Evolutionary conservation across 2,113 vertebrate species (phyloP), one percentile per base, ranked within the genome.

Genomic region (Austrofundulus limnaeus): DNA sequence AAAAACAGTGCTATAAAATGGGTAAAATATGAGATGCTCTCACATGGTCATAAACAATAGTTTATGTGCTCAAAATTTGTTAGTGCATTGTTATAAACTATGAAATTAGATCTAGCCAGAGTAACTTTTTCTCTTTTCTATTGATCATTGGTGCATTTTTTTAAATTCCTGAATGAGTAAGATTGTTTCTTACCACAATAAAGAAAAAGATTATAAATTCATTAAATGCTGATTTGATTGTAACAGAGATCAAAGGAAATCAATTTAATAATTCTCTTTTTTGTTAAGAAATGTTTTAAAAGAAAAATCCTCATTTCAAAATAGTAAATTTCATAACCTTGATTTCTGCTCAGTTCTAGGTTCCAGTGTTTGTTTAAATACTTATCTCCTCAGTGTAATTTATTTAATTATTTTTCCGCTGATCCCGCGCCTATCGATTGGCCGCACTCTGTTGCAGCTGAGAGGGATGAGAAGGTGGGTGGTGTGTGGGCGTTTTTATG

Each of bases 401-500:
- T 66, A 43, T 72, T 64, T 75, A 50, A 80, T 78, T 79, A 39
- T 80, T 75, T 82, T 62, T 81, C 63, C 68, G 84, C 83, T 81
- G 81, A 84, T 84, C 77, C 78, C 25, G 70, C 79, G 61, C 21
- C 51, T 59, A 89, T 88, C 39, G 87, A 88, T 86, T 60, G 62
- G 72, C 67, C 72, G 78, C 71, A 76, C 81, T 85, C 77, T 75
- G 81, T 72, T 79, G 77, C 62, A 20, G 78, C 77, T 66, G 39
- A 70, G 82, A 82, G 72, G 34, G 85, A 75, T 77, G 80, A 28
- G 25, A 28, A 3, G 80, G 84, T 80, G 74, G 83, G 83, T 77
- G 85, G 78, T 72, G 61, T 17, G 81, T 84, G 81, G 85, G 88
- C 73, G 77, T 86, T 90, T 34, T 88, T 88, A 90, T 90, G 87